These are phyloP conservation scores for Conopomorpha cramerella DNA, from an alignment of 1,140 invertebrate genomes.

Conservation along the genomic window DNA sequence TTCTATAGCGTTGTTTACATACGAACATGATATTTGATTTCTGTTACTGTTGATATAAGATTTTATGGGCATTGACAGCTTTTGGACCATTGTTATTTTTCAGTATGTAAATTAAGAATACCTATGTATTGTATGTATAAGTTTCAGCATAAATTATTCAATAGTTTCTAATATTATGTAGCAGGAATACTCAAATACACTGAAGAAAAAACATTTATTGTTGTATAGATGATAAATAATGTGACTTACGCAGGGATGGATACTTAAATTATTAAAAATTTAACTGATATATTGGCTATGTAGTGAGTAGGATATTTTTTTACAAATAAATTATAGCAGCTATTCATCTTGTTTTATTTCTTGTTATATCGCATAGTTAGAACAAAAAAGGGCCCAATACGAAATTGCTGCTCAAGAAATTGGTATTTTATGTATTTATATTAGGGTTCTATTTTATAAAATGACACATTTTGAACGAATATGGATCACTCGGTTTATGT, in stretches of 20 bases:
- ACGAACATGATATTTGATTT: too few species aligned
- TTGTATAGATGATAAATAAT: slow-evolving; percentile 60
- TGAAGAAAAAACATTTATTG: slow-evolving; percentile 49
- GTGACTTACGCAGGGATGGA: slow-evolving; percentile 63
- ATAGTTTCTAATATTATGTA: slow-evolving; percentile 23
- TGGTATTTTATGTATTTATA: too few species aligned
- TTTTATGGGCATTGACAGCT: slow-evolving; percentile 39
- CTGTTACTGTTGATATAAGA: too few species aligned
- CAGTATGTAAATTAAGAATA: slow-evolving; percentile 20
- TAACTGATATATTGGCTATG: slow-evolving; percentile 63
- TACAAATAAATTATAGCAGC: slow-evolving; percentile 64
- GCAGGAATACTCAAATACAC: slow-evolving; percentile 50
- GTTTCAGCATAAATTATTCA: slow-evolving; percentile 58
- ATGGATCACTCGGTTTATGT: too few species aligned
- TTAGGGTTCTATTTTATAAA: too few species aligned
- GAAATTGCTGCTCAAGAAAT: too few species aligned
- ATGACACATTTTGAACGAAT: too few species aligned
- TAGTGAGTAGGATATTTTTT: slow-evolving; percentile 64
- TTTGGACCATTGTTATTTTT: slow-evolving; percentile 52
- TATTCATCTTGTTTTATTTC: slow-evolving; percentile 26
- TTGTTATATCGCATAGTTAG: too few species aligned
- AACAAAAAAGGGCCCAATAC: too few species aligned
- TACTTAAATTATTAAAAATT: slow-evolving; percentile 63
- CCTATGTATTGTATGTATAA: slow-evolving; percentile 29
- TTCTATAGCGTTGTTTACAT: too few species aligned